phyloP scores from a whole-genome alignment of 2,888 invertebrate genomes.

The Exocentrus adspersus region DNA sequence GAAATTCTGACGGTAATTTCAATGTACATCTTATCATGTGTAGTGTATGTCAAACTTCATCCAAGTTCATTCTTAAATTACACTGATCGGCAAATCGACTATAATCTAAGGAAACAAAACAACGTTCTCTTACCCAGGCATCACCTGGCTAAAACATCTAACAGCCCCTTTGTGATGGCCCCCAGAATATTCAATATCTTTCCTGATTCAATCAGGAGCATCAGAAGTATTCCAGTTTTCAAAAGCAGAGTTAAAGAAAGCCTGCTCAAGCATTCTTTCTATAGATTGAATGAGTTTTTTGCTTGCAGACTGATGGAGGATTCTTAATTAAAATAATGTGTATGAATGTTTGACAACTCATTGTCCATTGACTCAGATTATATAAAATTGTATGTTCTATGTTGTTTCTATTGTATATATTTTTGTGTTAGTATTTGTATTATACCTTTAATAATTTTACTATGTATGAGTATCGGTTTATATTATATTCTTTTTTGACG shows the following conservation, averaged over 20 bases:
- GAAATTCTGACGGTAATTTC: neutral
- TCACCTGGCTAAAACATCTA: neutral
- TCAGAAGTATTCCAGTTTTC: neutral
- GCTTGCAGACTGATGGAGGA: too few relatives aligned
- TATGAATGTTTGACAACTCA: too few relatives aligned
- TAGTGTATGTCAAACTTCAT: neutral
- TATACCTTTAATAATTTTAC: too few relatives aligned
- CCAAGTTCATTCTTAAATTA: neutral
- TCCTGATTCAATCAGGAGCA: neutral
- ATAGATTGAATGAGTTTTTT: neutral
- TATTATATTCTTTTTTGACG: too few relatives aligned
- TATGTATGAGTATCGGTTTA: too few relatives aligned
- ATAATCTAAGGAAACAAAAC: neutral
- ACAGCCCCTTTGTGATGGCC: neutral
- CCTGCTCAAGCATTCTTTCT: neutral
- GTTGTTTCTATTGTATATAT: too few relatives aligned
- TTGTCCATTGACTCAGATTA: too few relatives aligned
- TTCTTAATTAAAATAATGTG: too few relatives aligned
- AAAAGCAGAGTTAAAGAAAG: too few relatives aligned
- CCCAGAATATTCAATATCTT: neutral
- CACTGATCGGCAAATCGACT: neutral
- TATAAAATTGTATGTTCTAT: too few relatives aligned
- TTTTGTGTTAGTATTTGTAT: too few relatives aligned
- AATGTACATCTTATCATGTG: neutral
- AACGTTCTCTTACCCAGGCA: neutral